Evolutionary conservation across 2,888 invertebrate species (phyloP).

Genomic region (Galerucella calmariensis): DNA sequence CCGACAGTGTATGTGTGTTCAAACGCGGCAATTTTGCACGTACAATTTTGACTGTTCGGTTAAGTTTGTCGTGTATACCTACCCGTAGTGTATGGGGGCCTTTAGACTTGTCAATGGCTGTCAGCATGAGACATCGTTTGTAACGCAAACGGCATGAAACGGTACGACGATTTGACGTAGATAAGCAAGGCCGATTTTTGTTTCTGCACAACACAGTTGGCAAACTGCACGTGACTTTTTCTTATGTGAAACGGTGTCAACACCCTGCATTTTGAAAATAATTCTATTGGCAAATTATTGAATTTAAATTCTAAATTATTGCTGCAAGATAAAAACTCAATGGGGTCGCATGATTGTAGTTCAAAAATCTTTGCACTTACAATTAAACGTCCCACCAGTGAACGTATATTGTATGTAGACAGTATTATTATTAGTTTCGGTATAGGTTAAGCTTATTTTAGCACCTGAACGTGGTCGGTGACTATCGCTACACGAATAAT

Average conservation of each 20-base stretch:
- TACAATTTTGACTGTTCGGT: no score
- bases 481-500: slow-evolving; percentile 20
- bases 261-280: background rate
- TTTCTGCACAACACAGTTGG: no score
- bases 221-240: no score
- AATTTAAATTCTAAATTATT: background rate
- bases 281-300: background rate
- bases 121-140: no score
- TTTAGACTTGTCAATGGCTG: no score
- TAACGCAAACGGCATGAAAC: no score
- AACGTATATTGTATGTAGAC: slow-evolving; percentile 38
- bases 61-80: no score
- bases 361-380: slow-evolving; percentile 16
- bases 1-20: no score
- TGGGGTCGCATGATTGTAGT: slow-evolving; percentile 6
- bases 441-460: slow-evolving; percentile 64
- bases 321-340: background rate
- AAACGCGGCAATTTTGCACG: no score
- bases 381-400: background rate
- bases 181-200: no score
- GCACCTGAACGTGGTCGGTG: slow-evolving; percentile 56
- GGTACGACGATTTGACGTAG: no score
- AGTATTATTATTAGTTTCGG: slow-evolving; percentile 52
- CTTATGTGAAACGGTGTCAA: background rate
- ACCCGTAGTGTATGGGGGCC: no score